Base-by-base conservation (phyloP, 2,113 vertebrate species). In the Spermophilus dauricus region DNA sequence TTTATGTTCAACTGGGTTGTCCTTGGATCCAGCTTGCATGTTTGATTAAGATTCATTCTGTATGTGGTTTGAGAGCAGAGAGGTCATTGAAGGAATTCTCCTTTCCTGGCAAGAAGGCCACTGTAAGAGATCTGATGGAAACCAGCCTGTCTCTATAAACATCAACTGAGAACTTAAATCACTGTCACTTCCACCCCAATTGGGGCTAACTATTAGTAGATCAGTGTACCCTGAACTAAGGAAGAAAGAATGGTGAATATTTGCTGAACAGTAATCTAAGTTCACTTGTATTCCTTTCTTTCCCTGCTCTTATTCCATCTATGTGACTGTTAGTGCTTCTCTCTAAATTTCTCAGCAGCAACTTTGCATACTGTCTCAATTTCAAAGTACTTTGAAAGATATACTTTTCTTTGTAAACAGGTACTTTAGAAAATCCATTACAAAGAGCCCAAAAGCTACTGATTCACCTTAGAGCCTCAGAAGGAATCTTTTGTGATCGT, bases 381-480 rank as follows among this genome's bases (percentile, higher is more conserved):
- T 93, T 92, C 32, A 72, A 42, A 69, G 85, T 95, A 0, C 58
- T 69, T 90, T 63, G 63, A 32, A 63, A 45, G 0, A 53, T 84
- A 34, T 63, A 22, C 11, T 88, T 89, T 90, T 83, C 12, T 88
- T 91, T 92, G 34, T 97, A 81, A 97, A 87, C 97, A 99, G 99
- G 98, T 77, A 98, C 98, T 96, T 83, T 88, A 70, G 90, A 98
- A 22, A 96, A 94, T 37, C 98, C 99, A 9, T 84, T 99, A 75
- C 97, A 98, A 96, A 98, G 97, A 53, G 97, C 97, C 73, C 98
- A 97, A 93, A 98, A 97, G 67, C 76, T 99, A 30, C 90, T 96
- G 80, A 80, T 99, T 94, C 65, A 98, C 39, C 98, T 99, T 86
- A 98, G 98, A n/a, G 96, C 98, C 53, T 99, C 99, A 88, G 98